These are phyloP conservation scores for Oryzaephilus surinamensis DNA, from an alignment of 1,140 invertebrate species.

Conservation along the genomic window DNA sequence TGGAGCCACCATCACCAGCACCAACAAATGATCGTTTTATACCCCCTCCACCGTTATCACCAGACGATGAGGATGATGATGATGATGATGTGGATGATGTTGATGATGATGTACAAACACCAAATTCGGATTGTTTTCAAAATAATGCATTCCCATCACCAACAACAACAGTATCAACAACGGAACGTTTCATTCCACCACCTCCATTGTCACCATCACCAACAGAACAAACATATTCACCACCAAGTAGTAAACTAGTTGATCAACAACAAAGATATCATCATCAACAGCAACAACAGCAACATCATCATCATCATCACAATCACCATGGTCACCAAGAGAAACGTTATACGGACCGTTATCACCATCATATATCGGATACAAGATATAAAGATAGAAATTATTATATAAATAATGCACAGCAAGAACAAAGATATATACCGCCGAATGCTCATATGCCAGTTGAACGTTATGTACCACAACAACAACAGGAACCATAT, in stretches of 20 bases:
- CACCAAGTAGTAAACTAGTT: slow-evolving; percentile 23
- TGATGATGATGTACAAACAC: too few species aligned
- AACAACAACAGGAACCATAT: slow-evolving; percentile 15
- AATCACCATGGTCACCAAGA: too few species aligned
- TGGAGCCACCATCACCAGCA: slow-evolving; percentile 36
- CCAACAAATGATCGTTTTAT: slow-evolving; percentile 34
- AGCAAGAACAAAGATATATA: too few species aligned
- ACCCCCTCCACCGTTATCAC: slow-evolving; percentile 32
- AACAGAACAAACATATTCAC: slow-evolving; percentile 26
- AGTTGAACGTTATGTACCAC: slow-evolving; percentile 54
- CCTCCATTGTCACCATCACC: slow-evolving; percentile 32
- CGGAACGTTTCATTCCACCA: slow-evolving; percentile 31
- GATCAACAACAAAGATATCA: slow-evolving; percentile 21
- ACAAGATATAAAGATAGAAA: slow-evolving; percentile 12
- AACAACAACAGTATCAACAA: slow-evolving; percentile 23
- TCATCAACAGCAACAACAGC: slow-evolving; percentile 16
- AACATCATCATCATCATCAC: slow-evolving; percentile 18
- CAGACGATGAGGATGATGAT: too few species aligned
- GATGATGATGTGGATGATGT: too few species aligned
- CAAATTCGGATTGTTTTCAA: slow-evolving; percentile 32
- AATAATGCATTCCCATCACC: slow-evolving; percentile 32
- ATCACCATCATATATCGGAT: slow-evolving; percentile 14
- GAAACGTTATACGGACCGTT: slow-evolving; percentile 15
- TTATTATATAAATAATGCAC: slow-evolving; percentile 16
- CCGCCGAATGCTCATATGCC: slow-evolving; percentile 57